These are phyloP conservation scores for Neotoma lepida DNA, from an alignment of 2,113 vertebrate species.

Conservation along the genomic window DNA sequence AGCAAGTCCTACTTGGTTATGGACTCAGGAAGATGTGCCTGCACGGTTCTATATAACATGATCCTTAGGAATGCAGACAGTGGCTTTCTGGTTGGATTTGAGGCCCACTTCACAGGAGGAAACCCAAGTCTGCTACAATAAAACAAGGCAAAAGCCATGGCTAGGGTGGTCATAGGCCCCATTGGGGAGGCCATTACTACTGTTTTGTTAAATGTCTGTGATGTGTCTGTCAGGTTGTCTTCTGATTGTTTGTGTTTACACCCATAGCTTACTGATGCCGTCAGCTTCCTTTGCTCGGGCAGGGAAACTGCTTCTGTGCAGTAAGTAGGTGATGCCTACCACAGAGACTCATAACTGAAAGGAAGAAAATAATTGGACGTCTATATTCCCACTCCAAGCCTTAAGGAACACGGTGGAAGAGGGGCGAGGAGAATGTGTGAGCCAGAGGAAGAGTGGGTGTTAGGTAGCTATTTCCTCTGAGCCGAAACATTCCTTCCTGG, in stretches of 20 bases:
- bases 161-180: background rate
- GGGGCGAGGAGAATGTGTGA: background rate
- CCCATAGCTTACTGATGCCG: background rate
- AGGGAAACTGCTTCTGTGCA: background rate
- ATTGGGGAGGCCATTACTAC: too few species aligned
- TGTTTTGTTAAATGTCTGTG: background rate
- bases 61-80: background rate
- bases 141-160: background rate
- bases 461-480: background rate
- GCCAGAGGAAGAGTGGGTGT: background rate
- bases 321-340: background rate
- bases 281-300: background rate
- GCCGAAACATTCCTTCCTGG: background rate
- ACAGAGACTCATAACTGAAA: background rate
- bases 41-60: too few species aligned
- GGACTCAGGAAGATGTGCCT: background rate
- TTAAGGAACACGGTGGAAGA: background rate
- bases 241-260: background rate
- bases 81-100: background rate
- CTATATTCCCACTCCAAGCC: background rate
- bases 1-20: background rate
- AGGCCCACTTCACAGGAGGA: background rate
- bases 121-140: background rate
- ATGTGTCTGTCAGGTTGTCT: background rate
- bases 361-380: background rate